Evolutionary conservation across 2,888 invertebrate species (phyloP).

Genomic region (Tenthredo scrophulariae): DNA sequence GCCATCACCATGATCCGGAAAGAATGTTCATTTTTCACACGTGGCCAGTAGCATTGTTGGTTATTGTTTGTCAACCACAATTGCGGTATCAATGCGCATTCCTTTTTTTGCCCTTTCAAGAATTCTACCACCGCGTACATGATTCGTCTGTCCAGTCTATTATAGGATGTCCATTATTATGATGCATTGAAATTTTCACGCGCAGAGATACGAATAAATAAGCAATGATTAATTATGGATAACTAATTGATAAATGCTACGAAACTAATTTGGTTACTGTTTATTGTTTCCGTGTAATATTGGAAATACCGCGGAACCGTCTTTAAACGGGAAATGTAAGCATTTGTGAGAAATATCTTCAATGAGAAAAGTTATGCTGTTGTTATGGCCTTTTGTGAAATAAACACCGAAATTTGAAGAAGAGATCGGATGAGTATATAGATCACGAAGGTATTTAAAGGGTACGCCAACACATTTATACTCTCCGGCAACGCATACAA

Average conservation of each 20-base stretch:
- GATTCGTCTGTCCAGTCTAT: not conserved
- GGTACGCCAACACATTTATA: not conserved
- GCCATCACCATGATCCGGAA: not conserved
- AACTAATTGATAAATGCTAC: not conserved
- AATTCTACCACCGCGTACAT: slow-evolving; percentile 21
- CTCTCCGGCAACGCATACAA: not conserved
- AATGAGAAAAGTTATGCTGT: not conserved
- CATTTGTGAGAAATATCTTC: not conserved
- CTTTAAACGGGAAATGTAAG: slow-evolving; percentile 8
- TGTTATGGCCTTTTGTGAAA: not conserved
- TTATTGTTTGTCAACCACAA: not conserved
- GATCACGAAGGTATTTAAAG: not conserved
- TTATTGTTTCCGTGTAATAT: not conserved
- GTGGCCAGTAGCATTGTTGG: not conserved
- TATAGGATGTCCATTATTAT: not conserved
- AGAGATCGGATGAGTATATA: not conserved
- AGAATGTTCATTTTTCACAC: not conserved
- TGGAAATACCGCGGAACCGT: slow-evolving; percentile 5
- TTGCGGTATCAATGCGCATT: slow-evolving; percentile 1
- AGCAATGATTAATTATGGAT: not conserved
- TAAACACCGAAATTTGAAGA: not conserved
- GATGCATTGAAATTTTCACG: not conserved
- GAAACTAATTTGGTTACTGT: not conserved
- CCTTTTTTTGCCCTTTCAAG: not conserved
- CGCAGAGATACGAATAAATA: not conserved